phyloP scores from a whole-genome alignment of 2,888 invertebrate species.

The Apamea monoglypha region DNA sequence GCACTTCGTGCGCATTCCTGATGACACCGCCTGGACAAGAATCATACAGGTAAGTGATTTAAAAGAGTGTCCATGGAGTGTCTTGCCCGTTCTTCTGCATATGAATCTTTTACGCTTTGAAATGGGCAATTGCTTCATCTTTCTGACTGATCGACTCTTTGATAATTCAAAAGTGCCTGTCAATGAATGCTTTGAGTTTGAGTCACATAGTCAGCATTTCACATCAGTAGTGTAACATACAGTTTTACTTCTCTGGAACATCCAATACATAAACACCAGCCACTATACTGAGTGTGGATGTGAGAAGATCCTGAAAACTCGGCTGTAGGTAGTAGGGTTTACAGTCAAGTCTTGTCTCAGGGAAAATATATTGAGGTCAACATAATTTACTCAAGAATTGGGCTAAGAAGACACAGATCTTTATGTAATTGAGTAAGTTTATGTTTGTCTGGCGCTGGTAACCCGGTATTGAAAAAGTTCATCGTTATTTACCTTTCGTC shows the following conservation, averaged over 20 bases:
- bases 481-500: conserved; percentile 91
- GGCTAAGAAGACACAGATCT: neutral
- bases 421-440: neutral
- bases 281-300: neutral
- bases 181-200: neutral
- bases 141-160: neutral
- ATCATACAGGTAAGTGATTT: neutral
- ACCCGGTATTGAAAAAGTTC: neutral
- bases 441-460: neutral
- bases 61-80: neutral
- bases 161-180: too few relatives aligned
- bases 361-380: neutral
- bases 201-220: neutral
- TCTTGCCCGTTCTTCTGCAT: neutral
- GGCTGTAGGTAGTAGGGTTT: too few relatives aligned
- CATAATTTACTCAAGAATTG: neutral
- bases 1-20: conserved; percentile 91
- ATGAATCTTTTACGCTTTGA: neutral
- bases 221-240: neutral
- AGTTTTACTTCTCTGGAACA: neutral
- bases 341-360: neutral
- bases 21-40: conserved; percentile 90
- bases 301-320: neutral
- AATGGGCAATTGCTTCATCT: neutral
- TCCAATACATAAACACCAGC: neutral